Evolutionary conservation across 2,797 vertebrate genomes (phyloP).

Genomic region (Oreonectes daqikongensis): DNA sequence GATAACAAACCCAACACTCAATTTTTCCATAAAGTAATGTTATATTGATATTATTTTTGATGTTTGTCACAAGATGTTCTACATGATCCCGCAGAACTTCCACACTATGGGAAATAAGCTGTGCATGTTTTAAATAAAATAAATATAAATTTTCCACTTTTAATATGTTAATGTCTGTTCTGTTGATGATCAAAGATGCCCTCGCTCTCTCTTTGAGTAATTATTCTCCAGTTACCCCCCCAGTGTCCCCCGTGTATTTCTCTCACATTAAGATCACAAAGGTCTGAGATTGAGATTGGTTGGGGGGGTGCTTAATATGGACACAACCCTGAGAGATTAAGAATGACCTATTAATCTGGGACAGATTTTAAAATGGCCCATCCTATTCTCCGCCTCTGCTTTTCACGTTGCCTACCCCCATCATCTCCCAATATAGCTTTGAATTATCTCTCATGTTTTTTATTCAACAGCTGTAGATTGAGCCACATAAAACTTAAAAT

Average conservation of each 20-base stretch:
- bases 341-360: constrained; percentile 78
- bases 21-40: neutral
- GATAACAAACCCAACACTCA: no score
- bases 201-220: constrained; percentile 64
- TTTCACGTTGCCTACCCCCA: constrained; percentile 64
- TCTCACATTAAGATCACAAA: constrained; percentile 69
- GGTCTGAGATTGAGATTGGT: constrained; percentile 71
- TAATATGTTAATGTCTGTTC: constrained; percentile 7
- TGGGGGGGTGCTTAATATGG: constrained; percentile 76
- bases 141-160: constrained; percentile 24
- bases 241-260: constrained; percentile 63
- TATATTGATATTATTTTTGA: neutral
- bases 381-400: constrained; percentile 37
- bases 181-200: constrained; percentile 15
- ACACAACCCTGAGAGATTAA: constrained; percentile 77
- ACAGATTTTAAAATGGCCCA: constrained; percentile 65
- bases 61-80: neutral
- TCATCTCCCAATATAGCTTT: constrained; percentile 44
- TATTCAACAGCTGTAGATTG: constrained; percentile 49
- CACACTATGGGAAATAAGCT: neutral
- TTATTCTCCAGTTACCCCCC: constrained; percentile 66
- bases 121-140: constrained; percentile 19
- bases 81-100: neutral
- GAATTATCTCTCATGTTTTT: constrained; percentile 59
- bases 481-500: neutral